These are phyloP conservation scores for Sus cebifrons DNA, from an alignment of 2,797 vertebrate genomes.

Conservation along the genomic window DNA sequence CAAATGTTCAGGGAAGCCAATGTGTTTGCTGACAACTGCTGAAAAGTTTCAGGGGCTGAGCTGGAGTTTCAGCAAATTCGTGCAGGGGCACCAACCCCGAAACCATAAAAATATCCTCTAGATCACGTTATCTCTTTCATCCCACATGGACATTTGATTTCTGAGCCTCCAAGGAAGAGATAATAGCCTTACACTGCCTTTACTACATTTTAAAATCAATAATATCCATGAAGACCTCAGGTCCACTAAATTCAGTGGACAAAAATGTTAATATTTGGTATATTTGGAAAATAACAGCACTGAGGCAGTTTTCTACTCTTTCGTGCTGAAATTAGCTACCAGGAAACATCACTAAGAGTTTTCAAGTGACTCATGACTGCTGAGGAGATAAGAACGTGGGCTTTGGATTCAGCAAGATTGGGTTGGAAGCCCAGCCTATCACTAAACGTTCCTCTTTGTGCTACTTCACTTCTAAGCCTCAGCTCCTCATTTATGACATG, in stretches of 20 bases:
- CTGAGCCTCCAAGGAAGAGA: slow-evolving; percentile 1
- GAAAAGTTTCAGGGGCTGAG: not conserved
- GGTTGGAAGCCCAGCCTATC: not conserved
- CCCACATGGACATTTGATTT: slow-evolving; percentile 21
- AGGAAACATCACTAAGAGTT: slow-evolving; percentile 22
- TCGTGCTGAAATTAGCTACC: slow-evolving; percentile 24
- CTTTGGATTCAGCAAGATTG: not conserved
- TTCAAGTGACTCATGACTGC: slow-evolving; percentile 36
- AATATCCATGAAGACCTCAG: slow-evolving; percentile 51
- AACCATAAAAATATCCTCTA: not conserved
- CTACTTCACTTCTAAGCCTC: not conserved
- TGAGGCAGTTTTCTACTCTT: slow-evolving; percentile 27
- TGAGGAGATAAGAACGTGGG: not conserved
- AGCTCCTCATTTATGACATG: not conserved
- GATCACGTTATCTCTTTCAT: not conserved
- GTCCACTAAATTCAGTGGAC: slow-evolving; percentile 41
- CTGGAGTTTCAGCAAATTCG: not conserved
- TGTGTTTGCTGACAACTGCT: not conserved
- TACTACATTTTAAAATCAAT: slow-evolving; percentile 36
- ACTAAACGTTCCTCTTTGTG: not conserved
- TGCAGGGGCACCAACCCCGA: not conserved
- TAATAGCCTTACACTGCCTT: slow-evolving; percentile 37
- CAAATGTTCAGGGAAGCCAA: not conserved
- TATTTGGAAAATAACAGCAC: slow-evolving; percentile 54
- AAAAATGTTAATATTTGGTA: slow-evolving; percentile 62